A percentile compares a stretch with the other conserved stretches of the same genome.
phyloP scores from a whole-genome alignment of 2,888 invertebrate genomes.

The Melinaea marsaeus region DNA sequence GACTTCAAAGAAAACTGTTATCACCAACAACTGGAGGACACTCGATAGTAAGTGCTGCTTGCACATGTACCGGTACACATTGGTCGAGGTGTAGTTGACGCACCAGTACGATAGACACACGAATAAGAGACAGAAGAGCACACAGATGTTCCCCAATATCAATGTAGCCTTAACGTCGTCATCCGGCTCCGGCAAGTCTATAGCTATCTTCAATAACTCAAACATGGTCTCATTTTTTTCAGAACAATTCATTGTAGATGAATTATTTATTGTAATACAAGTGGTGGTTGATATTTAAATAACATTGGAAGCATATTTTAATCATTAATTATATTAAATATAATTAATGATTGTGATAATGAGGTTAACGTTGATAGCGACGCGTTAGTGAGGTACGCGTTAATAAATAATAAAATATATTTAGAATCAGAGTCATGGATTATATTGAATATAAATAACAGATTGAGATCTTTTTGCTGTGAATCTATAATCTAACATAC shows the following conservation, averaged over 20 bases:
- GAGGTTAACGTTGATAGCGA: too few relatives aligned
- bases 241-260: neutral
- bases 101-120: neutral
- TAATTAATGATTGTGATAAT: too few relatives aligned
- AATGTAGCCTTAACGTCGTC: neutral
- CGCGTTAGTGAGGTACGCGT: too few relatives aligned
- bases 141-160: neutral
- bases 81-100: too few relatives aligned
- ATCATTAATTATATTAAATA: too few relatives aligned
- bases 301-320: too few relatives aligned
- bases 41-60: neutral
- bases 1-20: neutral
- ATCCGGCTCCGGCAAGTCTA: neutral
- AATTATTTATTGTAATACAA: neutral
- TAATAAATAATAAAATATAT: too few relatives aligned
- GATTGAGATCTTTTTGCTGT: too few relatives aligned
- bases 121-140: neutral
- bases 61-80: neutral
- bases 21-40: neutral
- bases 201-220: neutral
- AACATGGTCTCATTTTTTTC: neutral
- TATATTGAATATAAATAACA: too few relatives aligned
- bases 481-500: too few relatives aligned
- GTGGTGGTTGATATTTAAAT: neutral
- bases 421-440: too few relatives aligned